Conservation (phyloP, 2,797 vertebrate species). For the Synanceia verrucosa region DNA sequence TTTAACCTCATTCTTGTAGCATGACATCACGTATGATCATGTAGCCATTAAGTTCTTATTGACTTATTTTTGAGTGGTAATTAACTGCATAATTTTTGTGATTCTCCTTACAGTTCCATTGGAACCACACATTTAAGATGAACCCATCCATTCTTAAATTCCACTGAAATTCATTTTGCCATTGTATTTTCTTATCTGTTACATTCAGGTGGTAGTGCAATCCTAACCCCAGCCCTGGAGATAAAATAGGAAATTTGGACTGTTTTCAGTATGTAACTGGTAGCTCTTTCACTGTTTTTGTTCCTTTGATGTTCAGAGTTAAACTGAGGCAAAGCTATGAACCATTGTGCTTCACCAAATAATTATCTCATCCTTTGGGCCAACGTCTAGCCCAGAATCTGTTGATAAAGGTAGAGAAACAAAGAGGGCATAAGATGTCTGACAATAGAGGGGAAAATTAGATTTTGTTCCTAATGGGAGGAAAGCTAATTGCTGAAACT, state of each 20-base stretch:
- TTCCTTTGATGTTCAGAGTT: conserved; percentile 22
- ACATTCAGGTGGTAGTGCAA: neutral
- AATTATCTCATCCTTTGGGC: conserved; percentile 38
- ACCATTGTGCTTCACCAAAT: conserved; percentile 47
- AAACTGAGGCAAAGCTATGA: conserved; percentile 28
- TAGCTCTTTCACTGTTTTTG: conserved; percentile 7
- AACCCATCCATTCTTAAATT: neutral
- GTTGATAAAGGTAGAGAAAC: conserved; percentile 35
- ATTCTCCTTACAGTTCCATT: neutral
- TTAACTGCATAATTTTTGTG: neutral
- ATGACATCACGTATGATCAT: neutral
- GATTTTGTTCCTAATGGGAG: conserved; percentile 54
- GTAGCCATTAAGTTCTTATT: too few species aligned
- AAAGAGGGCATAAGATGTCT: conserved; percentile 51
- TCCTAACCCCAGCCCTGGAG: neutral
- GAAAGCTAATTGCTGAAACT: conserved; percentile 50
- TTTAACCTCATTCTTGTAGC: neutral
- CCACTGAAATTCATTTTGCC: neutral
- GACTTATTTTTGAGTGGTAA: neutral
- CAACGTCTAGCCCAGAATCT: conserved; percentile 51
- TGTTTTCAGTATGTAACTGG: neutral
- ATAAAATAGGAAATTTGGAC: neutral
- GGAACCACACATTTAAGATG: neutral
- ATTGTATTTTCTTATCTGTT: conserved; percentile 22
- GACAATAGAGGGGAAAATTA: conserved; percentile 54